Evolutionary conservation across 2,797 vertebrate genomes (phyloP).

Genomic region (Poecilia wingei): DNA sequence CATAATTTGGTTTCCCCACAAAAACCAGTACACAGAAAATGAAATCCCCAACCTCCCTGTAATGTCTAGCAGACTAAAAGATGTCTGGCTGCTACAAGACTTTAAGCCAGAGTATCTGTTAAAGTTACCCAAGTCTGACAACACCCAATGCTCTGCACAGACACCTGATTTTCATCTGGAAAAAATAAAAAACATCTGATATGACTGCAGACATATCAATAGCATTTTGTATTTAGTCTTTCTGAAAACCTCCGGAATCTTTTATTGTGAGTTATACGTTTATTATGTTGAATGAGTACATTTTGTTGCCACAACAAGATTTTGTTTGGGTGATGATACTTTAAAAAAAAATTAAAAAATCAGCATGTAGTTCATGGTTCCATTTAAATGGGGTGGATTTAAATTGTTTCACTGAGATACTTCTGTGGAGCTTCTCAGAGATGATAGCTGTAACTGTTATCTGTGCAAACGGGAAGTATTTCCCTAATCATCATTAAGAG

Average conservation of each 20-base stretch:
- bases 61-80: neutral
- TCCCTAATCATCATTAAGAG: neutral
- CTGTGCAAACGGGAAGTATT: slow-evolving; percentile 16
- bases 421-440: neutral
- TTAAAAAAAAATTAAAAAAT: neutral
- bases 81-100: neutral
- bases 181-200: slow-evolving; percentile 4
- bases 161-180: neutral
- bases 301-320: neutral
- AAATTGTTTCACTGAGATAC: neutral
- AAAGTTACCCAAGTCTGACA: slow-evolving; percentile 15
- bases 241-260: neutral
- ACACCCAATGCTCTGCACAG: neutral
- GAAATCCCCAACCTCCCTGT: neutral
- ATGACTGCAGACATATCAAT: slow-evolving; percentile 1
- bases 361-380: neutral
- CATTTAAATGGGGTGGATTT: neutral
- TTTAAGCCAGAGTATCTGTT: slow-evolving; percentile 25
- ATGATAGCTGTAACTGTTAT: neutral
- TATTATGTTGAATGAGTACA: neutral
- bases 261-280: neutral
- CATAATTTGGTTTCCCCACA: neutral
- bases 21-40: accelerated
- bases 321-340: neutral
- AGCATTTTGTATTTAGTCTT: neutral